These are phyloP conservation scores for Muscicapa comitata DNA, from an alignment of 2,797 vertebrate species.

Conservation along the genomic window DNA sequence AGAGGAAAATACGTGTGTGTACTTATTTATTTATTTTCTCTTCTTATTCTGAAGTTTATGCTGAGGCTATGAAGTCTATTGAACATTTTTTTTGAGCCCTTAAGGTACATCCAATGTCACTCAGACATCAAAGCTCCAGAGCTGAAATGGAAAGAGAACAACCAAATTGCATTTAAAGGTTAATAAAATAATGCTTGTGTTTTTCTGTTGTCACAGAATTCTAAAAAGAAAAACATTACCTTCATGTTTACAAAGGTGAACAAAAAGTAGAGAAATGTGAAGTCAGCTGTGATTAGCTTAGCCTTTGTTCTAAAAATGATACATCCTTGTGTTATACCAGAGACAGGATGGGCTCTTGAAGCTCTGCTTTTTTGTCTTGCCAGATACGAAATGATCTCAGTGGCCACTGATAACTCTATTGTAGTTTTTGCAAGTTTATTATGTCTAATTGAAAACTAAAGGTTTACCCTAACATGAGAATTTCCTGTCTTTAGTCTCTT, in stretches of 20 bases:
- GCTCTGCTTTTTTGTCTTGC: constrained; percentile 38
- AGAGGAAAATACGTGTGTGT: constrained; percentile 11
- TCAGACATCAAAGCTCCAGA: constrained; percentile 49
- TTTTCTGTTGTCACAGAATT: constrained; percentile 59
- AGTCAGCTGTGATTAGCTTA: constrained; percentile 22
- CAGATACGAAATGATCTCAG: constrained; percentile 3
- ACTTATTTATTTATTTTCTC: constrained; percentile 40
- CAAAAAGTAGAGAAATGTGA: constrained; percentile 33
- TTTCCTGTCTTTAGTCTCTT: not conserved
- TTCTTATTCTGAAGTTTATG: not conserved
- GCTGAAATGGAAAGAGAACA: constrained; percentile 33
- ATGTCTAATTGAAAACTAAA: not conserved
- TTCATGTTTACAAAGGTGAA: constrained; percentile 32
- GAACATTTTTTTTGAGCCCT: constrained; percentile 38
- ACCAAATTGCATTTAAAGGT: constrained; percentile 49
- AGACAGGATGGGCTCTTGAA: constrained; percentile 22
- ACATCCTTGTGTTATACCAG: constrained; percentile 35
- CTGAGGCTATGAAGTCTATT: constrained; percentile 13
- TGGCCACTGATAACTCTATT: not conserved
- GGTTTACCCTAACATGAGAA: not conserved
- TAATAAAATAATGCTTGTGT: constrained; percentile 61
- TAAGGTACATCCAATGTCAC: constrained; percentile 47
- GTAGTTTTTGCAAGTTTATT: not conserved
- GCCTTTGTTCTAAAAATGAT: constrained; percentile 46
- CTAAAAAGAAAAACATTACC: constrained; percentile 53